phyloP scores from a whole-genome alignment of 1,140 invertebrate genomes.

The Nasonia longicornis region DNA sequence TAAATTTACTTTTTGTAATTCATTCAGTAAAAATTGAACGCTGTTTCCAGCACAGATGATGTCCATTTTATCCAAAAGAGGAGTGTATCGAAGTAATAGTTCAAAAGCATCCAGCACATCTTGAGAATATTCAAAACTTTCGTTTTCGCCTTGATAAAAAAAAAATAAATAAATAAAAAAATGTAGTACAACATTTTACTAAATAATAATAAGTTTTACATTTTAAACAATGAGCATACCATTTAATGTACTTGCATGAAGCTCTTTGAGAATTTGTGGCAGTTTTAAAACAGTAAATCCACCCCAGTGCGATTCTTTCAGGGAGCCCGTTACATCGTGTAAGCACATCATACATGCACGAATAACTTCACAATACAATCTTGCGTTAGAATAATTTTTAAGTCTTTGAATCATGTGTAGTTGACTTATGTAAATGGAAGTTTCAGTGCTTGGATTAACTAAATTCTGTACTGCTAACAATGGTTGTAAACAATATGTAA shows the following conservation, averaged over 20 bases:
- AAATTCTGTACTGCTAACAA: conserved; percentile 80
- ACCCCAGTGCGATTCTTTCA: conserved; percentile 90
- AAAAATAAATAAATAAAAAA: not conserved
- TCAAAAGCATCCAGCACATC: conserved; percentile 87
- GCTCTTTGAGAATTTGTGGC: conserved; percentile 81
- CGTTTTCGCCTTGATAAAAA: conserved; percentile 60
- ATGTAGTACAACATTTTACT: conserved; percentile 26
- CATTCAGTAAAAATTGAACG: conserved; percentile 85
- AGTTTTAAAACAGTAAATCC: conserved; percentile 94
- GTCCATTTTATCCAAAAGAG: conserved; percentile 90
- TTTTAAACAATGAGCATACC: conserved; percentile 49
- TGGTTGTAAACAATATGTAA: conserved; percentile 82
- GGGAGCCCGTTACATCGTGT: conserved; percentile 80
- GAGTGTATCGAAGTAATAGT: conserved; percentile 82
- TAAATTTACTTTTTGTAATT: conserved; percentile 84
- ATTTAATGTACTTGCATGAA: conserved; percentile 71
- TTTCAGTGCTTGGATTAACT: conserved; percentile 81
- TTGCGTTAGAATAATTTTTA: conserved; percentile 78
- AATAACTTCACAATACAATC: conserved; percentile 90
- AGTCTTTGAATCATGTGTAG: conserved; percentile 85
- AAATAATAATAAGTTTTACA: conserved; percentile 18
- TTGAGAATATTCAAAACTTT: conserved; percentile 75
- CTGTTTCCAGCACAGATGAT: conserved; percentile 89
- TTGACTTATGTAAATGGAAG: conserved; percentile 83
- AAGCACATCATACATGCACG: conserved; percentile 90